These are phyloP conservation scores for Umimayanthus chanpuru DNA, from an alignment of 92 coral and sea anemone genomes.

Conservation along the genomic window DNA sequence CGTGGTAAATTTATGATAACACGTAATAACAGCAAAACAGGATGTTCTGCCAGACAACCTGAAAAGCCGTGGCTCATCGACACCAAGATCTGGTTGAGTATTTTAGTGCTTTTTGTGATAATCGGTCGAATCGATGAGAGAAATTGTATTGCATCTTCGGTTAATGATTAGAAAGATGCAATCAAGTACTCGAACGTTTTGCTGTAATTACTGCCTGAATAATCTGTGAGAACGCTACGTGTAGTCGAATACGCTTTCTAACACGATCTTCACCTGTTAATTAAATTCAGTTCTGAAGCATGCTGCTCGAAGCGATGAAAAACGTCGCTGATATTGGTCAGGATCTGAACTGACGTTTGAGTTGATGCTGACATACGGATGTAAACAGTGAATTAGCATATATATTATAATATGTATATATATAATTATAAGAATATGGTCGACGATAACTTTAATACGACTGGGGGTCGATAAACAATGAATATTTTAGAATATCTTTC, in stretches of 20 bases:
- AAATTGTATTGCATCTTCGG: background rate
- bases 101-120: background rate
- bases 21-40: slow-evolving; percentile 73
- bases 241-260: background rate
- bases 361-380: slow-evolving; percentile 4
- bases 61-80: slow-evolving; percentile 47
- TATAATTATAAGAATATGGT: background rate
- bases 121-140: slow-evolving; percentile 6
- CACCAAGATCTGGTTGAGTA: slow-evolving; percentile 17
- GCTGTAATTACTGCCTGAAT: background rate
- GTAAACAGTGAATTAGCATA: slow-evolving; percentile 44
- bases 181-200: background rate
- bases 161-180: background rate
- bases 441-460: background rate
- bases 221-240: background rate
- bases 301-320: background rate
- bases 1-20: slow-evolving; percentile 75
- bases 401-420: background rate
- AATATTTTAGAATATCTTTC: background rate
- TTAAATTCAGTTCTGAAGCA: background rate
- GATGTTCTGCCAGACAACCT: slow-evolving; percentile 42
- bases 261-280: slow-evolving; percentile 7
- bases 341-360: background rate
- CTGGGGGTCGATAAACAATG: background rate
- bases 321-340: slow-evolving; percentile 14